These are phyloP conservation scores for Cerastis rubricosa DNA, from an alignment of 2,888 invertebrate species.

Conservation along the genomic window DNA sequence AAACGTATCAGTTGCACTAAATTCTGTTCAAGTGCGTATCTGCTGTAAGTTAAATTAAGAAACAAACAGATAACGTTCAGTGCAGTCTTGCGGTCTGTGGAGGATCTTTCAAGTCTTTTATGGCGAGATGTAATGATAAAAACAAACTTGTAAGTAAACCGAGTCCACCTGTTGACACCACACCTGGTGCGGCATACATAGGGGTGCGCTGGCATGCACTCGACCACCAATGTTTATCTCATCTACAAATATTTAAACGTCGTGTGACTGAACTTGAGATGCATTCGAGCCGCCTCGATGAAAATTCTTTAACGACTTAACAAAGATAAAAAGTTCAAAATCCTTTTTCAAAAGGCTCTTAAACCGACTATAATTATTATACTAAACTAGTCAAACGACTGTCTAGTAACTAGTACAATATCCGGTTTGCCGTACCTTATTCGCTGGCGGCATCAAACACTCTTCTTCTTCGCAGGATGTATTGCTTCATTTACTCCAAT, in stretches of 20 bases:
- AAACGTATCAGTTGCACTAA: conserved; percentile 36
- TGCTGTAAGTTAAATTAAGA: conserved; percentile 41
- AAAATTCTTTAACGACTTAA: conserved; percentile 64
- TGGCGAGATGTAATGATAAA: conserved; percentile 58
- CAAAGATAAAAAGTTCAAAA: conserved; percentile 67
- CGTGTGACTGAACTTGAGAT: conserved; percentile 76
- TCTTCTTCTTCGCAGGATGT: conserved; percentile 75
- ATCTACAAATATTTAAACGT: conserved; percentile 84
- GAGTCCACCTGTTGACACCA: conserved; percentile 84
- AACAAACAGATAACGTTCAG: conserved; percentile 27
- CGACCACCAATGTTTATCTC: conserved; percentile 79
- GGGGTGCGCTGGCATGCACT: conserved; percentile 70
- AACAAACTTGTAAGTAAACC: conserved; percentile 62
- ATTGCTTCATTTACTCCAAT: conserved; percentile 78
- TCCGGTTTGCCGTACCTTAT: conserved; percentile 89
- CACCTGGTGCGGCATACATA: conserved; percentile 80
- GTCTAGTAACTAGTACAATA: conserved; percentile 82
- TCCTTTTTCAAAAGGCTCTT: conserved; percentile 73
- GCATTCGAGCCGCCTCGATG: conserved; percentile 64
- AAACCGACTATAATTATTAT: conserved; percentile 74
- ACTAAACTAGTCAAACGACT: conserved; percentile 84
- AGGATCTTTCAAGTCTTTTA: conserved; percentile 43
- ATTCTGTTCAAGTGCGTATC: conserved; percentile 24
- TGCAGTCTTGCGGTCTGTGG: conserved; percentile 22
- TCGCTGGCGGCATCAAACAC: conserved; percentile 85